Base-by-base conservation (phyloP, 1,140 invertebrate species). In the Penaeus vannamei region DNA sequence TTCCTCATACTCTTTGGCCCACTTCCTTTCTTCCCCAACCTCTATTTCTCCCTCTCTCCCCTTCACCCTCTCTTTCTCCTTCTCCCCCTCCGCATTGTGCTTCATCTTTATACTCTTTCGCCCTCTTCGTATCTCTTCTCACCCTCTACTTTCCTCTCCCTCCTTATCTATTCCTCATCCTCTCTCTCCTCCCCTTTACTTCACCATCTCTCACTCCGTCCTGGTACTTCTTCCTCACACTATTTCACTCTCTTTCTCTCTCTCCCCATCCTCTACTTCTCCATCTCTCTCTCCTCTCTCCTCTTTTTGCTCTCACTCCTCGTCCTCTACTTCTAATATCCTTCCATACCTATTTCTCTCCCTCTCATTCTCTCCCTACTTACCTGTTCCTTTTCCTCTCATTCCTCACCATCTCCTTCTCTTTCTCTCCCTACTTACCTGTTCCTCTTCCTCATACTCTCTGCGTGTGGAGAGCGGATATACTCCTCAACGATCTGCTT, bases 401-500 rank as follows among this genome's bases (percentile, higher is more conserved):
- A 2, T 12, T 12, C 53, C 53, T 53, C 53, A 17, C 17, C 8
- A 8, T 53, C 53, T 53, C 1, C 53, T 53, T 29, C 36, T 19
- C 22, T 32, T 53, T 66, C 22, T 22, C 32, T 26, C 29, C 23
- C 22, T 5, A 26, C 90, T 93, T 92, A 96, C 96, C 96, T 98
- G 93, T 99, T 99, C 84, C 98, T 93, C 93, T 98, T 98, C 69
- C 97, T 93, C 97, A 99, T 98, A 92, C 96, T 98, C 92, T 98
- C 97, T 1, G 97, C 97, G 92, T 98, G 97, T 0, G 97, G 97
- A 91, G 97, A 98, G 92, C 97, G 97, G 91, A 98, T 99, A 93
- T 98, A 98, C 92, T 98, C 96, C 91, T 98, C 97, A 1, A 98
- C 97, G 85, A 98, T 98, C 92, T 98, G 97, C 93, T 98, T 98